Conservation (phyloP, 2,888 invertebrate species). For the Himalopsyche kuldschensis region DNA sequence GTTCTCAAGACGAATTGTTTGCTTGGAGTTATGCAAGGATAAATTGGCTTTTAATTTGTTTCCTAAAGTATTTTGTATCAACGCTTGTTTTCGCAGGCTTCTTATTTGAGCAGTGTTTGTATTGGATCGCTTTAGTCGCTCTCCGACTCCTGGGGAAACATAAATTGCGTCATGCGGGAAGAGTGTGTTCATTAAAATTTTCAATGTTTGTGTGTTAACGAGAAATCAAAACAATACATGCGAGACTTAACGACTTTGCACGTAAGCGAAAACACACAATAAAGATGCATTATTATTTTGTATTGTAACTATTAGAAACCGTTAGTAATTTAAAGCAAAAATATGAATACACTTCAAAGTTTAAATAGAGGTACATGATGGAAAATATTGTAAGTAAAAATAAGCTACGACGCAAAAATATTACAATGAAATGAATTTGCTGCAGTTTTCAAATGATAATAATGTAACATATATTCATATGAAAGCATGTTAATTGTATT, state of each 20-base stretch:
- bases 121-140: neutral
- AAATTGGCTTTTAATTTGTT: neutral
- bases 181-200: neutral
- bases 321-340: too few relatives aligned
- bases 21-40: neutral
- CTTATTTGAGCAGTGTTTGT: neutral
- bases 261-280: neutral
- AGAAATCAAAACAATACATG: neutral
- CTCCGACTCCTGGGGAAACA: neutral
- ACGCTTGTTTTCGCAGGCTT: neutral
- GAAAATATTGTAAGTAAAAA: too few relatives aligned
- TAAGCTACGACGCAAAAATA: too few relatives aligned
- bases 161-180: neutral
- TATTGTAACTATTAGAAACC: too few relatives aligned
- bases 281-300: neutral
- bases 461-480: too few relatives aligned
- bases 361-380: too few relatives aligned
- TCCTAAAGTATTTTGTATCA: neutral
- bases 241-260: too few relatives aligned
- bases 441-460: too few relatives aligned
- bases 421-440: too few relatives aligned
- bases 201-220: neutral
- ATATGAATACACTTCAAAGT: too few relatives aligned
- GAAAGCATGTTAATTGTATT: too few relatives aligned
- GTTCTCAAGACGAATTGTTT: neutral